A percentile compares a stretch with the other conserved stretches of the same genome.
Conservation (phyloP, 2,888 invertebrate species). For the Lutraria lutraria region DNA sequence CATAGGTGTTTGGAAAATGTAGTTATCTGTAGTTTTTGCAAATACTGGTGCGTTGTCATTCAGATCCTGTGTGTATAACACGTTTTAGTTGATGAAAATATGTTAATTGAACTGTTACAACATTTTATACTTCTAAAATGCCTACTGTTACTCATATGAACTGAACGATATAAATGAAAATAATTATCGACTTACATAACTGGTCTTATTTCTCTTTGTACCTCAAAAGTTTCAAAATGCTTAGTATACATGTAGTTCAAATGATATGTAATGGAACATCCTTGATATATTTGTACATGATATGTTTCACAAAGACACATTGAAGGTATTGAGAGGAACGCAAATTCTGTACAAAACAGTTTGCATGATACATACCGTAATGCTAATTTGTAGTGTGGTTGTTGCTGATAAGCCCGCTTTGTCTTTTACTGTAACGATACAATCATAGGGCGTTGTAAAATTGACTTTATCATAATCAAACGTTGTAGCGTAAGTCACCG, state of each 20-base stretch:
- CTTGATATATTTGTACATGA: too few relatives aligned
- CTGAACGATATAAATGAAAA: neutral
- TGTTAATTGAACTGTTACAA: too few relatives aligned
- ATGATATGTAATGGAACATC: too few relatives aligned
- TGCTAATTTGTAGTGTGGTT: slow-evolving; percentile 58
- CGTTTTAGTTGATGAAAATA: too few relatives aligned
- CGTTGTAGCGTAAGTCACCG: slow-evolving; percentile 54
- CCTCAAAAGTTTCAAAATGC: too few relatives aligned
- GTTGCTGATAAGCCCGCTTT: slow-evolving; percentile 62
- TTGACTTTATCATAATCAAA: slow-evolving; percentile 64
- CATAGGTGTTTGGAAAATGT: slow-evolving; percentile 57
- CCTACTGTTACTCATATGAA: neutral
- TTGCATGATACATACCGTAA: slow-evolving; percentile 41
- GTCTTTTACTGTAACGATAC: slow-evolving; percentile 64
- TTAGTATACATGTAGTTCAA: too few relatives aligned
- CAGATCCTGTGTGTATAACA: slow-evolving; percentile 42
- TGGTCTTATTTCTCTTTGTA: too few relatives aligned
- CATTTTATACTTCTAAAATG: neutral
- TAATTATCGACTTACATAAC: too few relatives aligned
- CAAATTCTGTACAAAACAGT: neutral
- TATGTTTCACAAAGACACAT: too few relatives aligned
- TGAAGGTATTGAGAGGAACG: too few relatives aligned
- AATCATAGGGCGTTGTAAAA: slow-evolving; percentile 54
- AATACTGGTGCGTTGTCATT: slow-evolving; percentile 69
- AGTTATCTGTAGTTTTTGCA: slow-evolving; percentile 53